Percentiles rank a stretch among this genome's conserved stretches.
Evolutionary conservation across 1,140 invertebrate species (phyloP).

Genomic region (Pseudoatta argentina): DNA sequence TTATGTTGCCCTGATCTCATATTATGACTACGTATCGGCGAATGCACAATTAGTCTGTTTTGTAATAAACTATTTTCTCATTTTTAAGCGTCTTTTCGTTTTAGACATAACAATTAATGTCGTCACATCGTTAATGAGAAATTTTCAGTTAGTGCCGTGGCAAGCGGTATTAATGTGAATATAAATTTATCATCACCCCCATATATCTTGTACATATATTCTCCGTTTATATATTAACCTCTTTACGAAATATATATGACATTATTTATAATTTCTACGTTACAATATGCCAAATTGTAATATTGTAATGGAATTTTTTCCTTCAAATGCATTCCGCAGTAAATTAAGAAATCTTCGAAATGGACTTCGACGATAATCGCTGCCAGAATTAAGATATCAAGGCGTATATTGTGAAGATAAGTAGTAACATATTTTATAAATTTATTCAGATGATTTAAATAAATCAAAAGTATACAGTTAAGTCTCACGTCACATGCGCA

Average conservation of each 20-base stretch:
- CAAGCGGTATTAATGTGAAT: neutral
- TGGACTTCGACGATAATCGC: neutral
- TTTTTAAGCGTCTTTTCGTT: constrained; percentile 1
- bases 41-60: neutral
- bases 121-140: neutral
- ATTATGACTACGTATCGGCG: neutral
- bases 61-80: neutral
- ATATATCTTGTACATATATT: neutral
- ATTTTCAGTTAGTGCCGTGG: neutral
- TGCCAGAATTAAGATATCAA: constrained; percentile 16
- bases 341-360: neutral
- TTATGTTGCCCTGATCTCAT: constrained; percentile 1
- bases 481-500: constrained; percentile 62
- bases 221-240: neutral
- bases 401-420: constrained; percentile 56
- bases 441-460: constrained; percentile 85
- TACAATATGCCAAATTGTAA: neutral
- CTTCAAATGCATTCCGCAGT: neutral
- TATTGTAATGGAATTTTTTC: neutral
- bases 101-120: neutral
- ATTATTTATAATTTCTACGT: neutral
- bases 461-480: constrained; percentile 77
- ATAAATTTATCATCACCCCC: neutral
- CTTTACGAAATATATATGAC: neutral
- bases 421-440: constrained; percentile 86